Evolutionary conservation across 2,797 vertebrate genomes (phyloP).

Genomic region (Momotus momota): DNA sequence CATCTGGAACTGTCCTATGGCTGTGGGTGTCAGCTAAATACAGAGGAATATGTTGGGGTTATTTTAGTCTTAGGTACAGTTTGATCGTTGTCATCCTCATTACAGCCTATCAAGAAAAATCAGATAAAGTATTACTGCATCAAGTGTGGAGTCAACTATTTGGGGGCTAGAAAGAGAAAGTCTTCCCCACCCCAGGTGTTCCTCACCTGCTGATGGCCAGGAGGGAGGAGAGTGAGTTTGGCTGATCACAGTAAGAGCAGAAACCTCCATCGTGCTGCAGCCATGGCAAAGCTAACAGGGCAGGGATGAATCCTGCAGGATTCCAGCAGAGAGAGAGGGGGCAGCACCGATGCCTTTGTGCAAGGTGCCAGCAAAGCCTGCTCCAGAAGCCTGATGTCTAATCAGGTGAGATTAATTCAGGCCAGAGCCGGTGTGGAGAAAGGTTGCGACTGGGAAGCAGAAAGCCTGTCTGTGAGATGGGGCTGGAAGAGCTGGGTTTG

Average conservation of each 20-base stretch:
- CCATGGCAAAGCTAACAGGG: accelerated
- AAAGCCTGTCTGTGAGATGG: background rate
- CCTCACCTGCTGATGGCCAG: background rate
- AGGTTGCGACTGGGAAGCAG: background rate
- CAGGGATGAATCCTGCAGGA: background rate
- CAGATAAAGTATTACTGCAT: background rate
- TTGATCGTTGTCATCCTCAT: background rate
- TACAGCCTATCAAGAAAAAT: background rate
- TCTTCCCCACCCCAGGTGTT: background rate
- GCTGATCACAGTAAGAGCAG: background rate
- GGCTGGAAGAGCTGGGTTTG: background rate
- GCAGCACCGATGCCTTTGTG: background rate
- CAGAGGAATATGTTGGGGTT: background rate
- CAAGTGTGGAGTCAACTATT: background rate
- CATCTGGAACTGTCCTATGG: background rate
- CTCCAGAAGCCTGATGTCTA: background rate
- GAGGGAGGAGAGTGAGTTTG: background rate
- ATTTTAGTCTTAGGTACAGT: background rate
- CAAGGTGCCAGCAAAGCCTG: background rate
- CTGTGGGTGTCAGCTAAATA: background rate
- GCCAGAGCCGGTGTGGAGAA: background rate
- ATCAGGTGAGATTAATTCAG: background rate
- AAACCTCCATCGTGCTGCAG: background rate
- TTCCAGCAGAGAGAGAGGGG: background rate
- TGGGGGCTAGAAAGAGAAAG: background rate